Conservation (phyloP, 2,797 vertebrate species). For the Oreortyx pictus region DNA sequence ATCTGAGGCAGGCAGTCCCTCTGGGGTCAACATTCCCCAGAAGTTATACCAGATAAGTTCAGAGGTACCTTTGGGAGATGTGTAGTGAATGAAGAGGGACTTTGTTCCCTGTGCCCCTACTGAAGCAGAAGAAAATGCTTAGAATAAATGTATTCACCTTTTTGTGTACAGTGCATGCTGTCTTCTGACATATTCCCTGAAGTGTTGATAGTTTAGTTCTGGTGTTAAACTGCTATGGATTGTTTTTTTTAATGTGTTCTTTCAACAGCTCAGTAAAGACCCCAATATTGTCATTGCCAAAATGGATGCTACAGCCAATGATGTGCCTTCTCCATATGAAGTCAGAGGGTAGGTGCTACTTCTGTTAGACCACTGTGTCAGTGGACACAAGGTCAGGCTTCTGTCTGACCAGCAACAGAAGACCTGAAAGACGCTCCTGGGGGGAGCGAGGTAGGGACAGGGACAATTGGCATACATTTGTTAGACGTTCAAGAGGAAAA, state of each 20-base stretch:
- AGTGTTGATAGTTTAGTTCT: fast-evolving
- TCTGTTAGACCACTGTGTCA: fast-evolving
- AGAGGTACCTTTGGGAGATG: background rate
- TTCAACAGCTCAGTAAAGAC: constrained; percentile 86
- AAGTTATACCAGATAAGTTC: background rate
- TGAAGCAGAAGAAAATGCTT: background rate
- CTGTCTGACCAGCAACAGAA: background rate
- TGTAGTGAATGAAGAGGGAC: background rate
- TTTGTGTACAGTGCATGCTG: background rate
- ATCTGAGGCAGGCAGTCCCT: background rate
- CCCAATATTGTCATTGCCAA: constrained; percentile 95
- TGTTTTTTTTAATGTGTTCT: background rate
- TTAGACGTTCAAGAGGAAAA: background rate
- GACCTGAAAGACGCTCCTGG: background rate
- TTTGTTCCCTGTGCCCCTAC: background rate
- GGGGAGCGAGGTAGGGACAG: background rate
- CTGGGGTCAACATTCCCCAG: background rate
- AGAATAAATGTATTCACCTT: background rate
- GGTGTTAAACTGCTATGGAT: no score
- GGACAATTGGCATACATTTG: fast-evolving
- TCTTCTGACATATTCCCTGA: background rate
- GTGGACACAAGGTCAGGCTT: background rate
- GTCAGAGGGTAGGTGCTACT: constrained; percentile 90
- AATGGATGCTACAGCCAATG: constrained; percentile 99
- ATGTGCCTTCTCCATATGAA: constrained; percentile 95